Evolutionary conservation across 37 sponge, comb jelly and placozoan species (phyloP), one percentile per base, ranked within the genome.

Genomic region (Beroe ovata): DNA sequence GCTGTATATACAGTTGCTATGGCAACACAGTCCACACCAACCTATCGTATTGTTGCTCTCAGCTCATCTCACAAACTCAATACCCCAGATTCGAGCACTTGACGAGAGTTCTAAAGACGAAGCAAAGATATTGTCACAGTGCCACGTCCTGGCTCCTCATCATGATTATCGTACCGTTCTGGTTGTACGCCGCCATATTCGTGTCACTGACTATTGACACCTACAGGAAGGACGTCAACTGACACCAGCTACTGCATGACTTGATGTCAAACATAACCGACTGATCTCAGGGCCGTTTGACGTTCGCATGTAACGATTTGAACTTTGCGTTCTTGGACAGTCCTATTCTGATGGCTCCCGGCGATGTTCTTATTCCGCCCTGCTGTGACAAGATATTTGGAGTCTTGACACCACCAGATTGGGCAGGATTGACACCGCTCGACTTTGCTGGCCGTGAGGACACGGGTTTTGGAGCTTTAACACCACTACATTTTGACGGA

Each of bases 141-240:
- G 41, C 84, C 22, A 40, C 47, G 4, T 77, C 84, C n/a, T 77
- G 84, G 84, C 47, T 77, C 26, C 19, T 77, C 22, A 77, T 77
- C 22, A 42, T 77, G 42, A 39, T 40, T 3, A 21, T 42, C 22
- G 84, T 77, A 14, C 84, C 84, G n/a, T 19, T 77, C 25, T 77
- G 84, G 84, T 4, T 77, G 47, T 77, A 77, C 28, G 84, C 84
- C 11, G 84, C 84, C 38, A 41, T 77, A 33, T 77, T 77, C 54
- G 84, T 77, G 0, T 77, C 84, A 1, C 38, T 77, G 28, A 42
- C 84, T 4, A 77, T 77, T n/a, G 3, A 77, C 54, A 77, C 84
- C 1, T 77, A 77, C 54, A 77, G 54, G 54, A 77, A 77, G 38
- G 84, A 77, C 47, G 69, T 66, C 36, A 66, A 66, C 30, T 66